Evolutionary conservation across 1,140 invertebrate species (phyloP).

Genomic region (Drosophila nikananu): DNA sequence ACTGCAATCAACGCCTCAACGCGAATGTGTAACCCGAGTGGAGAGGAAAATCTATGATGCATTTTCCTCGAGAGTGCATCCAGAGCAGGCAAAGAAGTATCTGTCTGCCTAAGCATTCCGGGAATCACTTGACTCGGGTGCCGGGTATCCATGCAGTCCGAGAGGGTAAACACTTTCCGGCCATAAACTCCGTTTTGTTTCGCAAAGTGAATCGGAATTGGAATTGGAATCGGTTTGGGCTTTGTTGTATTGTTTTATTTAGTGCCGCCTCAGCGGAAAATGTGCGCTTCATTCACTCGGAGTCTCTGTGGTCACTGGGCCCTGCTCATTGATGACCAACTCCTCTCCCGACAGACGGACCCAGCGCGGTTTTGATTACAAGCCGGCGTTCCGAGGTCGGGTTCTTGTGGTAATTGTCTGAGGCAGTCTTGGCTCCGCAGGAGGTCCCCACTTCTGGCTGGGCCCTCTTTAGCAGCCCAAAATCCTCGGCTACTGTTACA

Average conservation of each 20-base stretch:
- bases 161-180: conserved; percentile 51
- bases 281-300: conserved; percentile 43
- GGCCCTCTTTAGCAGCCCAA: conserved; percentile 31
- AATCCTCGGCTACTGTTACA: conserved; percentile 77
- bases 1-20: conserved; percentile 53
- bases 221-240: conserved; percentile 76
- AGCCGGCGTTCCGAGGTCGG: conserved; percentile 25
- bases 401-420: conserved; percentile 63
- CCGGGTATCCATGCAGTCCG: conserved; percentile 15
- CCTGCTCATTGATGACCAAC: conserved; percentile 62
- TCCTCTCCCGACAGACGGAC: neutral
- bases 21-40: conserved; percentile 26
- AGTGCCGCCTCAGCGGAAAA: conserved; percentile 57
- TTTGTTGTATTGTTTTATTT: conserved; percentile 26
- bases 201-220: conserved; percentile 33
- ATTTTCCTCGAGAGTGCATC: conserved; percentile 3
- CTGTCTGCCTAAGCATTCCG: conserved; percentile 51
- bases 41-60: conserved; percentile 22
- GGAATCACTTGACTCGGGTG: conserved; percentile 65
- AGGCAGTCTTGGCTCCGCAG: conserved; percentile 35
- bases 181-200: conserved; percentile 61
- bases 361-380: conserved; percentile 64
- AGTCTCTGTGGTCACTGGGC: conserved; percentile 3
- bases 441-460: conserved; percentile 11
- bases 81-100: conserved; percentile 37